Base-by-base conservation (phyloP, 2,797 vertebrate genomes). In the Linurgus olivaceus region DNA sequence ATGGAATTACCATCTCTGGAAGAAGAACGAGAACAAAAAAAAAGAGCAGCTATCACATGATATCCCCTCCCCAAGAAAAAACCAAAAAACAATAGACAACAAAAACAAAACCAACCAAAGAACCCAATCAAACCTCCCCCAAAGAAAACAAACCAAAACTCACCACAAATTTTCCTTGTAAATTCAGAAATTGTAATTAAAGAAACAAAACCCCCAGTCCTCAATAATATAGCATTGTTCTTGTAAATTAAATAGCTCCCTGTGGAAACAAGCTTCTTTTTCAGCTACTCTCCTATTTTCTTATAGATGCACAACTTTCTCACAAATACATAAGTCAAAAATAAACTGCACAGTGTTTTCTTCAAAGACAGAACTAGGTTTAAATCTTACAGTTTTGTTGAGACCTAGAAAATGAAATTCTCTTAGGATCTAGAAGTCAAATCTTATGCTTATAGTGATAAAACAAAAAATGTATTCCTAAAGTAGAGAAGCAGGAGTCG, bases 101-200 rank as follows among this genome's bases (percentile, higher is more conserved):
- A n/a, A 25, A 31, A 62, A 18, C 13, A 23, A 15, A 51, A 65
- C 2, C 3, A 79, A 48, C 19, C 6, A 7, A 17, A 40, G 13
- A 20, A 16, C 4, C 2, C 14, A 37, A 44, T 42, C 11, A 42
- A 8, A 1, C 1, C 0, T n/a, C 1, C 35, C 8, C 1, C 7
- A 11, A 61, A 44, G 17, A 24, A 74, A 16, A 3, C 3, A 62
- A 54, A 44, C 2, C 1, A 42, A 68, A 52, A 42, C 25, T 44
- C 19, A 13, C 2, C 17, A 18, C 1, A 0, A 6, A 28, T 70
- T 68, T 35, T 24, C 5, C 59, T 77, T 47, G 6, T 17, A 93
- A 91, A 74, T 29, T 70, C 26, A n/a, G 6, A 90, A 79, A 3
- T 21, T 20, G 38, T 2, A 50, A 31, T 48, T 74, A 28, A 47